Percentiles rank a stretch among this genome's conserved stretches.
Evolutionary conservation across 2,113 vertebrate species (phyloP).

Genomic region (Paedocypris sp.): DNA sequence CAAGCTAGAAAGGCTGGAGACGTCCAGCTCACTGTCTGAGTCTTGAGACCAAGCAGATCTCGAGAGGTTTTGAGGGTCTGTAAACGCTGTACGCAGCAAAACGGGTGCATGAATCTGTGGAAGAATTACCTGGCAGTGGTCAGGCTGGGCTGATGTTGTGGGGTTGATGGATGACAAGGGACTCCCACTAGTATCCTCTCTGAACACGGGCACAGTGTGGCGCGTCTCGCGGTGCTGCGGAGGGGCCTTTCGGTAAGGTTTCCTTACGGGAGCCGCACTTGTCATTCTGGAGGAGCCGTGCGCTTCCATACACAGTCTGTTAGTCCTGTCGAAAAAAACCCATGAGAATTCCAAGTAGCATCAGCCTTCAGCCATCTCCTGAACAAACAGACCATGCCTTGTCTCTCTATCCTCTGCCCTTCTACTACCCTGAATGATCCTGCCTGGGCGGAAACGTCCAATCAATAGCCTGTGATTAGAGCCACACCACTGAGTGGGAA

Average conservation of each 20-base stretch:
- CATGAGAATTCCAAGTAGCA: slow-evolving; percentile 8
- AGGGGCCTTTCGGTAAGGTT: slow-evolving; percentile 93
- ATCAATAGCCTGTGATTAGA: slow-evolving; percentile 41
- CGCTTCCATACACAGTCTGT: slow-evolving; percentile 21
- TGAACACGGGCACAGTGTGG: slow-evolving; percentile 58
- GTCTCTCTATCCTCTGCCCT: not conserved
- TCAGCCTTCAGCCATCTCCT: slow-evolving; percentile 17
- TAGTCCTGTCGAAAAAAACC: slow-evolving; percentile 37
- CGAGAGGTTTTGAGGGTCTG: slow-evolving; percentile 40
- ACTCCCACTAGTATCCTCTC: slow-evolving; percentile 56
- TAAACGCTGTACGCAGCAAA: slow-evolving; percentile 46
- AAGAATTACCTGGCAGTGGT: slow-evolving; percentile 67
- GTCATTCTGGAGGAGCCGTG: slow-evolving; percentile 63
- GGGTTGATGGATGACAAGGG: slow-evolving; percentile 47
- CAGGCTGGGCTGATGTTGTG: slow-evolving; percentile 43
- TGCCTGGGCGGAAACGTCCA: slow-evolving; percentile 12
- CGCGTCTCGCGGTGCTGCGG: slow-evolving; percentile 87
- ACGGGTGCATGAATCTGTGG: slow-evolving; percentile 18
- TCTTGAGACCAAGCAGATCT: slow-evolving; percentile 48
- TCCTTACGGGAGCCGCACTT: slow-evolving; percentile 72
- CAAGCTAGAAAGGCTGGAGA: slow-evolving; percentile 54
- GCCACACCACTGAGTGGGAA: slow-evolving; percentile 16
- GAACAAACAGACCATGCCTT: slow-evolving; percentile 1
- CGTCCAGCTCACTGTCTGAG: slow-evolving; percentile 61
- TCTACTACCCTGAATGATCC: not conserved